Conservation (phyloP, 2,797 vertebrate species). For the Todus mexicanus region DNA sequence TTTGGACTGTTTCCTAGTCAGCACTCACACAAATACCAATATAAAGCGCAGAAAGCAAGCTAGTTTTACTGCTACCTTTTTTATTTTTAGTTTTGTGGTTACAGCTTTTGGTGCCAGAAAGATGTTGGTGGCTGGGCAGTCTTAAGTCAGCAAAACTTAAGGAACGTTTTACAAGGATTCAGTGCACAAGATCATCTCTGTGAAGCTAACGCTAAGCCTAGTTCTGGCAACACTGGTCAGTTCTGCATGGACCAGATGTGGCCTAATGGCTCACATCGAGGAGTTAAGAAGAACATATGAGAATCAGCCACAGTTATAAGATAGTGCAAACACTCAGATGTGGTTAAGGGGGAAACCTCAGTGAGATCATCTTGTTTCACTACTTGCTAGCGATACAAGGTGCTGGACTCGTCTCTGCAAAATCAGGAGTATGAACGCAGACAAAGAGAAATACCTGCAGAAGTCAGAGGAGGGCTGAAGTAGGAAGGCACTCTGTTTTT, state of each 20-base stretch:
- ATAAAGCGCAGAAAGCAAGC: not conserved
- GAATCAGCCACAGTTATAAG: not conserved
- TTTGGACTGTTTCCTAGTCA: not conserved
- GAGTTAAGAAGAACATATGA: not conserved
- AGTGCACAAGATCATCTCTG: not conserved
- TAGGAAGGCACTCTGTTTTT: not conserved
- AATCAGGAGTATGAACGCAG: not conserved
- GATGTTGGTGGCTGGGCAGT: not conserved
- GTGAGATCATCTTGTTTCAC: not conserved
- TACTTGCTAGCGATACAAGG: not conserved
- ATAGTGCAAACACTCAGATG: not conserved
- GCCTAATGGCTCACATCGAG: not conserved
- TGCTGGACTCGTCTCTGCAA: not conserved
- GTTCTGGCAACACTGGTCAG: not conserved
- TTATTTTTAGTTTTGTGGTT: not conserved
- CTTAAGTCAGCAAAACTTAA: conserved; percentile 33
- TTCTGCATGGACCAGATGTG: not conserved
- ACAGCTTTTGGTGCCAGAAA: not conserved
- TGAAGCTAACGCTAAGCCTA: not conserved
- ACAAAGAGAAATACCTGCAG: not conserved
- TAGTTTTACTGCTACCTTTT: not conserved
- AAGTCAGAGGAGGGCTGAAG: not conserved
- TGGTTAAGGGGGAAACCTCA: not conserved
- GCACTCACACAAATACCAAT: not conserved
- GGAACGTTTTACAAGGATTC: not conserved